Percentiles rank a stretch among this genome's conserved stretches.
These are phyloP conservation scores for Artibeus lituratus DNA, from an alignment of 2,797 vertebrate species.

Conservation along the genomic window DNA sequence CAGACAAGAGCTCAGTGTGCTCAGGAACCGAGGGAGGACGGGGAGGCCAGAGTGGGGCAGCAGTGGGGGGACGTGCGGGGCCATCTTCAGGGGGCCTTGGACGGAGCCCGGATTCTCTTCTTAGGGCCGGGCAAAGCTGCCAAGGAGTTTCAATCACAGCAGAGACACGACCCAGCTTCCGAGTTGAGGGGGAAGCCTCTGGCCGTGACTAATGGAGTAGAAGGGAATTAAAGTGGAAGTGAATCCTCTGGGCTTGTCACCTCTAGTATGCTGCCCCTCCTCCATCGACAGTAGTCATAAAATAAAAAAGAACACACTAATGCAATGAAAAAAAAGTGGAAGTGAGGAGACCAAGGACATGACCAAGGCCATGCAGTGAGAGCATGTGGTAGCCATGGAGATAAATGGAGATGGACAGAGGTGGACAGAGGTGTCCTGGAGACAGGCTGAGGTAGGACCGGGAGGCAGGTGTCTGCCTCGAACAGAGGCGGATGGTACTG, in stretches of 20 bases:
- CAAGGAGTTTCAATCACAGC: background rate
- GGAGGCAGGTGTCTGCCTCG: background rate
- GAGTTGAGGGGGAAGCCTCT: background rate
- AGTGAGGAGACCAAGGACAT: background rate
- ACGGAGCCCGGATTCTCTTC: background rate
- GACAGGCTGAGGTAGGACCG: background rate
- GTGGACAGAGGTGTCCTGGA: background rate
- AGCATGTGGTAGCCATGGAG: background rate
- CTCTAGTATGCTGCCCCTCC: too few relatives aligned
- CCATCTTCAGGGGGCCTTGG: background rate
- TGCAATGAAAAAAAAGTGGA: background rate
- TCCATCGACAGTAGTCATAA: background rate
- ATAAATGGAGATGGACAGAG: background rate
- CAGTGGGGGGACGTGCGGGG: background rate
- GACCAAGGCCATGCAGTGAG: background rate
- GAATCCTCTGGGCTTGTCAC: background rate
- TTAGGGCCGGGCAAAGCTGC: background rate
- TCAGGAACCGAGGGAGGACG: background rate
- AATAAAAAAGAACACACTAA: background rate
- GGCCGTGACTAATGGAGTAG: background rate
- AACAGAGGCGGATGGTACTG: background rate
- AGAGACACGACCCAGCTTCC: background rate
- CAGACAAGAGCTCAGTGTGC: background rate
- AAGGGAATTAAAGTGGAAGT: background rate
- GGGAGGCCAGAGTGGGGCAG: background rate